Conservation (phyloP, 2,113 vertebrate species). For the Megaleporinus macrocephalus region DNA sequence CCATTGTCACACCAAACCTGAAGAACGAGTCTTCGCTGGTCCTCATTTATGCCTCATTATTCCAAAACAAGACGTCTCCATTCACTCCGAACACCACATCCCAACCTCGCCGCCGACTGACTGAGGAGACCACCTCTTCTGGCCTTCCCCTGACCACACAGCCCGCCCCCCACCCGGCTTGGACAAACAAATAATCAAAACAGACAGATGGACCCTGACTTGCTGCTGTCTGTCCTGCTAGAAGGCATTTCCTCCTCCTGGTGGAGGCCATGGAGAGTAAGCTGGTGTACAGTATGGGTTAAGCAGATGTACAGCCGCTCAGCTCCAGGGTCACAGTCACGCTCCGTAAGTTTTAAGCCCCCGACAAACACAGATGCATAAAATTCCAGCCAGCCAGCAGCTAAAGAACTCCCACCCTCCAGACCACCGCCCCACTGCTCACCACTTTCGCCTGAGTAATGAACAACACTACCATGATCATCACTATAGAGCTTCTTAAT, state of each 20-base stretch:
- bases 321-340: neutral
- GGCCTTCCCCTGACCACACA: constrained; percentile 71
- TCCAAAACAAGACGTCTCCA: neutral
- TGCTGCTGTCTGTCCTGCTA: neutral
- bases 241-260: neutral
- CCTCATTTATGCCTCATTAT: constrained; percentile 47
- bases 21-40: constrained; percentile 52
- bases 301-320: neutral
- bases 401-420: too few species aligned
- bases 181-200: constrained; percentile 37
- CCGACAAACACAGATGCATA: neutral
- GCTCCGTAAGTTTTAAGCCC: neutral
- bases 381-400: constrained; percentile 12
- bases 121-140: constrained; percentile 69
- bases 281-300: neutral
- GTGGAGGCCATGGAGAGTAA: neutral
- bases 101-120: constrained; percentile 51
- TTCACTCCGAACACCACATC: neutral
- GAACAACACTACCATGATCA: too few species aligned
- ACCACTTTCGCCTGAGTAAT: neutral
- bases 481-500: too few species aligned
- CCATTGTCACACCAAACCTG: constrained; percentile 50
- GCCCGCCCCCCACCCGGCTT: constrained; percentile 40
- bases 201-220: constrained; percentile 18
- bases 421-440: neutral